phyloP scores from a whole-genome alignment of 2,888 invertebrate genomes.

The Caenorhabditis imperialis region DNA sequence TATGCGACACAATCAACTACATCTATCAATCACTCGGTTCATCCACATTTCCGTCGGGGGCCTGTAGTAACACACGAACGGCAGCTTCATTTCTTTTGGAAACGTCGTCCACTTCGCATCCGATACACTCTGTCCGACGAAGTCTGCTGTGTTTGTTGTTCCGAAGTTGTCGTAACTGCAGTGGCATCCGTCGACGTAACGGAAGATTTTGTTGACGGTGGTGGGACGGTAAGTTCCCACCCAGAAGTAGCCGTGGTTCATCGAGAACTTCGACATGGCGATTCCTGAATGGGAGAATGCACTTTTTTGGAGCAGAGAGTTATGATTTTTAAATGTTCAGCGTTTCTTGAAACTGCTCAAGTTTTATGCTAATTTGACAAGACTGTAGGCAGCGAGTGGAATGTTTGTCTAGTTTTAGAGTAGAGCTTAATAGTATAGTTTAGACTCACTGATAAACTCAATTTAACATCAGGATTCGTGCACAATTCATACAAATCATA shows the following conservation, averaged over 20 bases:
- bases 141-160: slow-evolving; percentile 15
- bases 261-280: background rate
- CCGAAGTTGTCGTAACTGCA: slow-evolving; percentile 5
- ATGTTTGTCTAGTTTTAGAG: too few relatives aligned
- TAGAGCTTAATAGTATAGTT: too few relatives aligned
- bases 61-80: slow-evolving; percentile 23
- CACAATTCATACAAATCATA: slow-evolving; percentile 1
- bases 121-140: background rate
- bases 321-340: background rate
- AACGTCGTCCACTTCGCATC: slow-evolving; percentile 15
- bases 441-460: too few relatives aligned
- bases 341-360: background rate
- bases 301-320: background rate
- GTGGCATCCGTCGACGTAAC: background rate
- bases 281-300: slow-evolving; percentile 4
- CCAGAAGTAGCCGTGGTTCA: slow-evolving; percentile 11
- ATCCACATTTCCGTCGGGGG: background rate
- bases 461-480: background rate
- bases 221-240: slow-evolving; percentile 12
- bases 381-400: too few relatives aligned
- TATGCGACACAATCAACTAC: too few relatives aligned
- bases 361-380: too few relatives aligned
- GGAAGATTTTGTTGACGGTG: slow-evolving; percentile 13
- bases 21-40: background rate
- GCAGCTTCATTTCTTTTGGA: slow-evolving; percentile 5